Base-by-base conservation (phyloP, 2,797 vertebrate genomes). In the Pyrocephalus nanus region DNA sequence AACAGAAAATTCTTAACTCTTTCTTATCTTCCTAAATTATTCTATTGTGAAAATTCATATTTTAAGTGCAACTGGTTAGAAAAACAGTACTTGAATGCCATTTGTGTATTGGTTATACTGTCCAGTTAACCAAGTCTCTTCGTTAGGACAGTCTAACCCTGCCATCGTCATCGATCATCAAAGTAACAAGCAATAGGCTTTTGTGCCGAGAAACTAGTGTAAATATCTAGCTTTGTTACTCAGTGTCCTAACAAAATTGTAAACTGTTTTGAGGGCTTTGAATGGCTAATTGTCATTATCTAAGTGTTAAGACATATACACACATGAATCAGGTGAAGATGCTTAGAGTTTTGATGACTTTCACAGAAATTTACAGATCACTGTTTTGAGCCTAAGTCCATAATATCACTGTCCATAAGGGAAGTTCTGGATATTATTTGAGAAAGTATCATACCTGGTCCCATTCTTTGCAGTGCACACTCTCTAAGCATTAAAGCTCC, bases 331-430 rank as follows among this genome's bases (percentile, higher is more conserved):
- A 48, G 16, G 7, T 45, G 26, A 61, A 65, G 5, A 16, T 40
- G 38, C 14, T 81, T 42, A 64, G 16, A 74, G 13, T 32, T 92
- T n/a, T 71, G 11, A 47, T 36, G 2, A 15, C 2, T 83, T 88
- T 69, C 3, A 2, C 53, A 81, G 30, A 65, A 84, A 61, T 30
- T 6, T 42, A 47, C 4, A 65, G 23, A 34, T 6, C 2, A 2
- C 8, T 1, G 0, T 4, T 80, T 47, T 27, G 47, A 53, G 15
- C 10, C 6, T 38, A 43, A 71, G 0, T 65, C 23, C 7, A 10
- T 47, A 65, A 34, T 21, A 60, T 60, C 57, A 47, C 3, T 57
- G 12, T 20, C 17, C 42, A 5, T 57, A 57, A 36, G 4, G 29
- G 25, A 82, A 42, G 4, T 25, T 42, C 8, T 75, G 48, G 23